These are phyloP conservation scores for Ammodytes dubius DNA, from an alignment of 2,113 vertebrate genomes.

Conservation along the genomic window DNA sequence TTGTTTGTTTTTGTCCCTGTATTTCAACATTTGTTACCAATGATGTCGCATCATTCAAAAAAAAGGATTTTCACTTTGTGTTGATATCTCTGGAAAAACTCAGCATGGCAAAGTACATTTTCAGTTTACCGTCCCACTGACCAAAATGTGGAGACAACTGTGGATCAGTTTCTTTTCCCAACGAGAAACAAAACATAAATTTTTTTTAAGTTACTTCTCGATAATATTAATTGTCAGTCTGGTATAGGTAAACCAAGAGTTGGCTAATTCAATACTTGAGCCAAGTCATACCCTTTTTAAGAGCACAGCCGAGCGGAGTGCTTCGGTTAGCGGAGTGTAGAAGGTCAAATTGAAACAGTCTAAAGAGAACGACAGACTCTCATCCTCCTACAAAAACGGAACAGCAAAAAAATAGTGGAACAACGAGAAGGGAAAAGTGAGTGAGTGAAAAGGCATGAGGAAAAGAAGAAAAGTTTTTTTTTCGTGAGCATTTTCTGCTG, in stretches of 20 bases:
- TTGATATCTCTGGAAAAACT: slow-evolving; percentile 11
- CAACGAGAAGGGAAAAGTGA: not conserved
- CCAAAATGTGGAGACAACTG: not conserved
- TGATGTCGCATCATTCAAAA: slow-evolving; percentile 32
- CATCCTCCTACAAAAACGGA: slow-evolving; percentile 20
- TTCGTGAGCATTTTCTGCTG: slow-evolving; percentile 16
- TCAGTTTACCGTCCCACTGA: not conserved
- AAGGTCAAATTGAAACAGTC: slow-evolving; percentile 17
- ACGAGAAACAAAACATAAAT: not conserved
- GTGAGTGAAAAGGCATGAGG: slow-evolving; percentile 12
- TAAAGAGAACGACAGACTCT: slow-evolving; percentile 4
- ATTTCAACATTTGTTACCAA: slow-evolving; percentile 35
- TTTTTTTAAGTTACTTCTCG: slow-evolving; percentile 23
- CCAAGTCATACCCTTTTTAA: not conserved
- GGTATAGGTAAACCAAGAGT: slow-evolving; percentile 6
- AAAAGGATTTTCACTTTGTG: slow-evolving; percentile 3
- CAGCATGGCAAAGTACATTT: slow-evolving; percentile 5
- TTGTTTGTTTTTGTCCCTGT: slow-evolving; percentile 42
- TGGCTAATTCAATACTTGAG: slow-evolving; percentile 12
- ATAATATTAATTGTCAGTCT: slow-evolving; percentile 12
- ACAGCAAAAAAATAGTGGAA: not conserved
- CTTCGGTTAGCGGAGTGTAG: slow-evolving; percentile 66
- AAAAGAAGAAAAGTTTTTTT: slow-evolving; percentile 2
- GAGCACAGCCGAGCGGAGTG: slow-evolving; percentile 49
- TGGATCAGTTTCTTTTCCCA: not conserved